Base-by-base conservation (phyloP, 2,888 invertebrate species). In the Macroteleia sp. region DNA sequence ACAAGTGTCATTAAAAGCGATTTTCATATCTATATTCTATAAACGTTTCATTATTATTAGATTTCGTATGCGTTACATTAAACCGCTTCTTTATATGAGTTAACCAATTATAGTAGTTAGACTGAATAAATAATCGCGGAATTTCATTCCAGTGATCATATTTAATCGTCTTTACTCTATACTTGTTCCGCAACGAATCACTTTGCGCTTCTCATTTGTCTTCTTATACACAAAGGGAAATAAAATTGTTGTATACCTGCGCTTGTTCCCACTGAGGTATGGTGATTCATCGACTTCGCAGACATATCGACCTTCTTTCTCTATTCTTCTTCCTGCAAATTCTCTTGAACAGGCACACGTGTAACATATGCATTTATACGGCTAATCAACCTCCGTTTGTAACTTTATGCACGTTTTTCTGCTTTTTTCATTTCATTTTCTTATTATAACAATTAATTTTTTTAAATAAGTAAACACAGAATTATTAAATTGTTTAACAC, bases 251-350 rank as follows among this genome's bases (percentile, higher is more conserved):
- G 42, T 59, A 67, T 71, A 66, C 66, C 61, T 71, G 71, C 59
- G 67, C 67, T 44, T 39, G 77, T 73, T 73, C 54, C 67, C 64
- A 71, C 71, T 56, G 61, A 46, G 70, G 25, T 19, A 67, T 48
- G 80, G 61, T 80, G 80, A 80, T 70, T 80, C 80, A 80, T 74
- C 80, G 77, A 59, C 73, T 66, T 46, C 62, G 39, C 77, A 77
- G 75, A 73, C 76, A 70, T 56, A 71, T 75, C 77, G 80, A 80
- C 80, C 80, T 75, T 67, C 71, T 79, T 79, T 74, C 64, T 71
- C 69, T 64, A 59, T 69, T 69, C 67, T 69, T 73, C 76, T 64
- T 78, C 74, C 69, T 70, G 50, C 48, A 64, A 75, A 75, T 71
- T 71, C 56, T 64, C 54, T 62, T 59, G 48, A 71, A 70, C 61